Evolutionary conservation across 1,140 invertebrate species (phyloP), one percentile per base, ranked within the genome.

Genomic region (Caerostris darwini): DNA sequence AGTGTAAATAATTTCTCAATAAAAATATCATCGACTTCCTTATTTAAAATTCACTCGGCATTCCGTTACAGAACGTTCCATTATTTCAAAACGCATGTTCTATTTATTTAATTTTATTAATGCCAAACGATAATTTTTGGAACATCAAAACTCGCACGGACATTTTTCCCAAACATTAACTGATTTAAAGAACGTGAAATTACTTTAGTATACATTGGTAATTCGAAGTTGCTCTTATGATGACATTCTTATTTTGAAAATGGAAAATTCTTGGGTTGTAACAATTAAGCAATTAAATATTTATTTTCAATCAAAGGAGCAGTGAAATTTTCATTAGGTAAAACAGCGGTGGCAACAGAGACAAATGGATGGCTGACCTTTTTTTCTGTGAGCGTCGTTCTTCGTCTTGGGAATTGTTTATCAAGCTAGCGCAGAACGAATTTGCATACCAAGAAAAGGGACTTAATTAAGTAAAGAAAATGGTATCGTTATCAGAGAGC

Each of bases 251-350:
- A 54, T 57, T 85, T 57, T 34, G 54, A 54, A 85, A 85, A 71
- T 71, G 82, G 57, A 54, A 85, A 85, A 85, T 54, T 85, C 82
- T 85, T 85, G 54, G 12, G n/a, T 57, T 57, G 54, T n/a, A 85
- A 56, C 54, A 85, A 57, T 85, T 57, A 57, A 17, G 57, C 17
- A 57, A 85, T 85, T 85, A 85, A 57, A 85, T 85, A 85, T 85
- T 85, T 85, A 85, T 85, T 85, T 85, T 85, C 82, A 85, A 85
- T 85, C 82, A 85, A 85, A 85, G 54, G 82, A 85, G 54, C 82
- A 85, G 54, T 57, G 57, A 56, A 85, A 19, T 85, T 85, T 85
- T 85, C 82, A 57, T 85, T 85, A 19, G 54, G n/a, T 57, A n/a
- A 85, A 85, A 85, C 82, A 85, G 54, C 54, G 19, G 82, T 57